phyloP scores from a whole-genome alignment of 2,113 vertebrate genomes.

The Bettongia penicillata region DNA sequence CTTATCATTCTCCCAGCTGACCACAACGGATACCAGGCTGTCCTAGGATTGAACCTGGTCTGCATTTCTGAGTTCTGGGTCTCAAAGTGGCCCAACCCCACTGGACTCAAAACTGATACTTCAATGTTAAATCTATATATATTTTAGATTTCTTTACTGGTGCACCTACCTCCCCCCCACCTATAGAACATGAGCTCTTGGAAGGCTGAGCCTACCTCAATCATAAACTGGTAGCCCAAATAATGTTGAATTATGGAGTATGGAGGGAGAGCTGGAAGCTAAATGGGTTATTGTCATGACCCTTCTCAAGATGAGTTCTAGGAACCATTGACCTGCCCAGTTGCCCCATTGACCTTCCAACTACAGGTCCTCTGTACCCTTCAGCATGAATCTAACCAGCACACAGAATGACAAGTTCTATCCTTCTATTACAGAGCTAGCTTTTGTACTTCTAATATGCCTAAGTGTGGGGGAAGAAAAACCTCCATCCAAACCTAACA shows the following conservation, averaged over 20 bases:
- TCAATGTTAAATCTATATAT: background rate
- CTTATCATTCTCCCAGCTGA: background rate
- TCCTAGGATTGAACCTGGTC: background rate
- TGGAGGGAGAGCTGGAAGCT: background rate
- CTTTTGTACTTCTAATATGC: background rate
- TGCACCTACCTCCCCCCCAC: background rate
- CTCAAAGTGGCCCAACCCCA: background rate
- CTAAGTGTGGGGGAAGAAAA: background rate
- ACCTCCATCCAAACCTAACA: background rate
- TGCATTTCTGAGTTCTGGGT: background rate
- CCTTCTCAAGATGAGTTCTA: conserved; percentile 28
- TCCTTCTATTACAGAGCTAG: background rate
- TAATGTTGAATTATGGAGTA: background rate
- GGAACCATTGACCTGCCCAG: background rate
- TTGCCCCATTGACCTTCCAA: background rate
- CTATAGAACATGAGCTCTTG: background rate
- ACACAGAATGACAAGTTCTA: background rate
- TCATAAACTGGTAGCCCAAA: background rate
- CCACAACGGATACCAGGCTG: background rate
- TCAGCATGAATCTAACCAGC: background rate
- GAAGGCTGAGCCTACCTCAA: background rate
- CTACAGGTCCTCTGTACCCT: background rate
- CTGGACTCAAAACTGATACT: background rate
- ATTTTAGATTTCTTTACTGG: background rate
- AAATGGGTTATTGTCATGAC: background rate